Base-by-base conservation (phyloP, 2,888 invertebrate genomes). In the Morinoia aosen region DNA sequence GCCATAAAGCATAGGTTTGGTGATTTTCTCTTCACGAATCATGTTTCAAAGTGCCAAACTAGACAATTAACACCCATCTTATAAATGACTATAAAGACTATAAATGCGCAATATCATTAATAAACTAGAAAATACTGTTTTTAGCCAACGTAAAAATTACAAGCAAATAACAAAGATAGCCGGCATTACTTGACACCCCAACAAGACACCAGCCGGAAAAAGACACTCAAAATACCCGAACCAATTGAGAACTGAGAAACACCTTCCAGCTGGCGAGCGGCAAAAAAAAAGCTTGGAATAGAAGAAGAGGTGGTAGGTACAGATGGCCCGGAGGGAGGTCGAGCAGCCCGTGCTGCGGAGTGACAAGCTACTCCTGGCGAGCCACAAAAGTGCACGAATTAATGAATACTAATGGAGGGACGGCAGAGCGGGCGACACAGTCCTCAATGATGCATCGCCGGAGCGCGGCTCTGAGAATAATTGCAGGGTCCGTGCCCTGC, bases 401-500 rank as follows among this genome's bases (percentile, higher is more conserved):
- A 93, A 93, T 93, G 93, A 93, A 93, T 93, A 93, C 57, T 93
- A 93, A 93, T 93, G 93, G 57, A 93, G 93, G 93, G 57, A 93
- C 19, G 93, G 93, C 56, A 19, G 57, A 57, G 93, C 93, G 57
- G 57, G 12, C 48, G 58, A 10, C 93, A 10, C 93, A 16, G 40
- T 48, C 93, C 48, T 93, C 58, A 93, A 93, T 93, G 93, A 93
- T 93, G 93, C 93, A 93, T 93, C 93, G 57, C 93, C 57, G 25
- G 33, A 11, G 25, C 58, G 25, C 19, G 57, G 19, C 57, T 57
- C 93, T 5, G 58, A 57, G 57, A 93, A 93, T 93, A 93, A 93
- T 93, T 93, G 93, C 39, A 48, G 93, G 19, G 16, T 48, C 91
- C 0, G 56, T 12, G 3, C 91, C 91, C 48, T 11, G 88, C 39